Base-by-base conservation (phyloP, 2,113 vertebrate species). In the Xiphophorus couchianus region DNA sequence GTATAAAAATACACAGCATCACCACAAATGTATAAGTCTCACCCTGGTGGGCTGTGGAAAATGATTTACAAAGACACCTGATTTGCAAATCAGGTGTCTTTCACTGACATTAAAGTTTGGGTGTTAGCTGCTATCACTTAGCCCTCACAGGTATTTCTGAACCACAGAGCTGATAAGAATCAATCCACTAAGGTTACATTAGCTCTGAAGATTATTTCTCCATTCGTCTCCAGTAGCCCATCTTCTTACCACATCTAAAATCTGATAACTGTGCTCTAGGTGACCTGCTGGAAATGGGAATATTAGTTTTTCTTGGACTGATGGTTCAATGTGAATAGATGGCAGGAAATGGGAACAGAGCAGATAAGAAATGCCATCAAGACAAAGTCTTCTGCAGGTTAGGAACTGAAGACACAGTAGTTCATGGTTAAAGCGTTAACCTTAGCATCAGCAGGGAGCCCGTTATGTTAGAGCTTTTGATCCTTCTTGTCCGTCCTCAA, bases 161-260 rank as follows among this genome's bases (percentile, higher is more conserved):
- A 17, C 17, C 17, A 48, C 17, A 48, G 17, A 48, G 14, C 84
- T 51, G 86, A 91, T 84, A 89, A 64, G 76, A 76, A 91, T 88
- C 79, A 67, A 63, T 68, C 70, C 39, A 73, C 78, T 78, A 71
- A 78, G 84, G 79, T 89, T 71, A 80, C 29, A 15, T 48, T 82
- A 25, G 51, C 7, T 58, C 9, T 58, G 51, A 58, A 58, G 22
- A 58, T 11, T n/a, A 58, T n/a, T 58, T 58, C 9, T 22, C 25
- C 51, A 25, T 8, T 58, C 2, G 25, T 58, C 17, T 58, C 51
- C 82, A 84, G 74, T 75, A 73, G 30, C 42, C 64, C 69, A 65
- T 5, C 33, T 67, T 74, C 62, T 66, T 37, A 66, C 19, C 14
- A 35, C 22, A 61, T 64, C 44, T 54, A 31, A 76, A 76, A 54